A percentile compares a stretch with the other conserved stretches of the same genome.
Evolutionary conservation across 2,113 vertebrate genomes (phyloP).

Genomic region (Lichenostomus cassidix): DNA sequence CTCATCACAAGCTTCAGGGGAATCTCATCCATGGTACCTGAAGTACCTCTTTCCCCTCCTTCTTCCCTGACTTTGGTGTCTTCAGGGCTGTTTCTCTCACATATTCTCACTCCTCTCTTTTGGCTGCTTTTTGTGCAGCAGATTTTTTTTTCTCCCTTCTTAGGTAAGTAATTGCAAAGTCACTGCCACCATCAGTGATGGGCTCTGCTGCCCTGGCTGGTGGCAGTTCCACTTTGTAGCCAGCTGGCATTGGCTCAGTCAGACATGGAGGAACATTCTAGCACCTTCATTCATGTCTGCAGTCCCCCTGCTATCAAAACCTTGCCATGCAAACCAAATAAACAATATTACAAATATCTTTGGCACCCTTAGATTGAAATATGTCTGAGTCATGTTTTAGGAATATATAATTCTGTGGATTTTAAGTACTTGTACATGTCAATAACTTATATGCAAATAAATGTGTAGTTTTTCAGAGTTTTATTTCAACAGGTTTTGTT

Average conservation of each 20-base stretch:
- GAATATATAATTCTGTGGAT: background rate
- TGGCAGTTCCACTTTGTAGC: fast-evolving
- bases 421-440: background rate
- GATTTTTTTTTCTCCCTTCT: background rate
- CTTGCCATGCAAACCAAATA: background rate
- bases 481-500: background rate
- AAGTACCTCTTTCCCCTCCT: background rate
- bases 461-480: background rate
- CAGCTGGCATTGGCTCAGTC: fast-evolving
- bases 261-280: background rate
- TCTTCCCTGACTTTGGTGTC: background rate
- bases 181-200: fast-evolving
- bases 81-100: background rate
- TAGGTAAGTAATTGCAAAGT: background rate
- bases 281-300: background rate
- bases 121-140: background rate
- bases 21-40: fast-evolving
- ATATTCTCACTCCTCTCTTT: background rate
- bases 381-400: background rate
- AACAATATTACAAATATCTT: background rate
- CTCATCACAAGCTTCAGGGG: background rate
- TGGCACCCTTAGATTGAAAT: background rate
- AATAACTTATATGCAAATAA: background rate
- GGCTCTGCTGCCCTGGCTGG: background rate
- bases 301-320: background rate